Evolutionary conservation across 2,888 invertebrate species (phyloP).

Genomic region (Cremastinae sp.): DNA sequence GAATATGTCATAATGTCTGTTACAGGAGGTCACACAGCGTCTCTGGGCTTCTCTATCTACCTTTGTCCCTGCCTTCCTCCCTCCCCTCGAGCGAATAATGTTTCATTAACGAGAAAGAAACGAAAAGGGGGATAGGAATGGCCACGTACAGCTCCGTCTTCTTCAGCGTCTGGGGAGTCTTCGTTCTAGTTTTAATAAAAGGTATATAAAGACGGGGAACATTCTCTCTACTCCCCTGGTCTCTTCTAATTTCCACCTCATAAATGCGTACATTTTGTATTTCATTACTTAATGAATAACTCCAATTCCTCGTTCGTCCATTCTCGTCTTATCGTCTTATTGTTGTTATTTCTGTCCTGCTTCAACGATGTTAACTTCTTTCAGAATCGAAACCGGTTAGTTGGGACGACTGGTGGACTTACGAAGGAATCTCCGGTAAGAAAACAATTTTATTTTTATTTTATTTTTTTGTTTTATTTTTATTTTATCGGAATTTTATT

Average conservation of each 20-base stretch:
- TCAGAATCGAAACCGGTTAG: conserved; percentile 88
- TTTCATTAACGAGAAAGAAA: conserved; percentile 72
- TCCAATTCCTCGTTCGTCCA: conserved; percentile 2
- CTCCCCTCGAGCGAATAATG: conserved; percentile 70
- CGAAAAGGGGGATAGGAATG: conserved; percentile 72
- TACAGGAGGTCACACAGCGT: conserved; percentile 65
- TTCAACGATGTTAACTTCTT: conserved; percentile 73
- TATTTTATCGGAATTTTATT: too few species aligned
- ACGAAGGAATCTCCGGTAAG: conserved; percentile 96
- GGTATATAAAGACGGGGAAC: conserved; percentile 67
- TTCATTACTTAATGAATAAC: background rate
- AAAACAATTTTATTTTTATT: conserved; percentile 37
- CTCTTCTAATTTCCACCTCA: background rate
- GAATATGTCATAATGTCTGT: conserved; percentile 50
- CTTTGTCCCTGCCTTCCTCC: too few species aligned
- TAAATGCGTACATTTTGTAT: conserved; percentile 3
- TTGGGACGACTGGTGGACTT: conserved; percentile 98
- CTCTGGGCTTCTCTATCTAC: too few species aligned
- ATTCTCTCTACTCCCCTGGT: too few species aligned
- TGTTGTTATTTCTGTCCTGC: background rate
- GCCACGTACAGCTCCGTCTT: conserved; percentile 77
- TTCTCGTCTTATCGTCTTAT: background rate
- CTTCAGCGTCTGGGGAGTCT: conserved; percentile 78
- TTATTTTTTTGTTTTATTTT: too few species aligned
- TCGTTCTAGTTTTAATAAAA: conserved; percentile 77